These are phyloP conservation scores for Brachypalpus laphriformis DNA, from an alignment of 2,888 invertebrate species.

Conservation along the genomic window DNA sequence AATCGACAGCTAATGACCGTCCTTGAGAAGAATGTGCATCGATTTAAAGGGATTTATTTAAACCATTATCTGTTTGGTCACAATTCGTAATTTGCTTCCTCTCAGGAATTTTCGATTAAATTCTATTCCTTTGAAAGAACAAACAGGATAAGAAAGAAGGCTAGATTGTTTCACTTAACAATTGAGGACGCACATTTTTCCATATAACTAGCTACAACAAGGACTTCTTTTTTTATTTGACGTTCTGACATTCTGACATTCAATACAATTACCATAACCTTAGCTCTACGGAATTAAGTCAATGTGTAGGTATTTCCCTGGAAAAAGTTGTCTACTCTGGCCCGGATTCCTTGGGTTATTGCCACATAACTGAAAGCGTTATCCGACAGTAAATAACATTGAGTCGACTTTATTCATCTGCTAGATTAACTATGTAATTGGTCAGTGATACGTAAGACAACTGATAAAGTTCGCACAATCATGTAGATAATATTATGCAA, in stretches of 20 bases:
- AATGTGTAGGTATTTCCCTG: background rate
- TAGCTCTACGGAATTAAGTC: background rate
- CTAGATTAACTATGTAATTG: constrained; percentile 20
- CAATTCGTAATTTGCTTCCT: no score
- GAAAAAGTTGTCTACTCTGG: background rate
- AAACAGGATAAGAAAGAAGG: no score
- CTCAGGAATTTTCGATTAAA: no score
- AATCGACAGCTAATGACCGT: no score
- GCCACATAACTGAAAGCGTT: background rate
- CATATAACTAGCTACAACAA: background rate
- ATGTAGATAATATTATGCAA: background rate
- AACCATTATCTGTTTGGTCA: no score
- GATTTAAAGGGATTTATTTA: no score
- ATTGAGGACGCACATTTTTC: background rate
- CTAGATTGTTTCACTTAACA: no score
- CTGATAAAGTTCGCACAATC: constrained; percentile 34
- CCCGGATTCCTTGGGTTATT: background rate
- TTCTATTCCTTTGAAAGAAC: no score
- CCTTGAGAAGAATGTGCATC: no score
- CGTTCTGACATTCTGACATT: background rate
- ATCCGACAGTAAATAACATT: constrained; percentile 3
- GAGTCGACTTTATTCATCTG: constrained; percentile 19
- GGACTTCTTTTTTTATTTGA: no score
- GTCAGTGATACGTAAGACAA: constrained; percentile 27
- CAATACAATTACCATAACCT: background rate